Conservation (phyloP, 2,888 invertebrate species). For the Oasisia sp. region DNA sequence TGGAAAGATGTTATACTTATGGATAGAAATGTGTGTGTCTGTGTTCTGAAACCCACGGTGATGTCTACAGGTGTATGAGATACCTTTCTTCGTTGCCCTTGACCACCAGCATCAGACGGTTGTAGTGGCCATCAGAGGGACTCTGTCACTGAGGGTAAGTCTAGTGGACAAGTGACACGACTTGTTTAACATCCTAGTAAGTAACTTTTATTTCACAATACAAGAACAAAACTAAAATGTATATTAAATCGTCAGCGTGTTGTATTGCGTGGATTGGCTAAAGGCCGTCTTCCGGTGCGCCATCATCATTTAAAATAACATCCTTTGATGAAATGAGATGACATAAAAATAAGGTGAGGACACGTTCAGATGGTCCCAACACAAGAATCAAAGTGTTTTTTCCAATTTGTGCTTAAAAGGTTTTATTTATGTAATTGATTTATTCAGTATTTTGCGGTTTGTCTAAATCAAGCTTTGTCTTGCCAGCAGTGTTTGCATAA, state of each 20-base stretch:
- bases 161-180: not conserved
- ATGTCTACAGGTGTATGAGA: constrained; percentile 70
- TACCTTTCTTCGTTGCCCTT: constrained; percentile 84
- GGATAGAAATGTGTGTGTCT: not conserved
- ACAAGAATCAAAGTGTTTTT: too few relatives aligned
- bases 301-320: not conserved
- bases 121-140: constrained; percentile 86
- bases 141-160: constrained; percentile 73
- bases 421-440: too few relatives aligned
- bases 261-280: too few relatives aligned
- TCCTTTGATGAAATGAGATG: too few relatives aligned
- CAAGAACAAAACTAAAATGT: too few relatives aligned
- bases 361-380: not conserved
- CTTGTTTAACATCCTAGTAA: not conserved
- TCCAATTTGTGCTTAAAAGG: too few relatives aligned
- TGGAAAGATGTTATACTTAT: not conserved
- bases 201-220: too few relatives aligned
- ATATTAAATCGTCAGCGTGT: too few relatives aligned
- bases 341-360: not conserved
- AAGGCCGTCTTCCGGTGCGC: too few relatives aligned
- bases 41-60: not conserved
- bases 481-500: too few relatives aligned
- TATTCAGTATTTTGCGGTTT: too few relatives aligned
- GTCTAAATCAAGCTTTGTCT: too few relatives aligned
- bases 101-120: constrained; percentile 84